These are phyloP conservation scores for Drosophila kohkoa DNA, from an alignment of 1,140 invertebrate species.

Conservation along the genomic window DNA sequence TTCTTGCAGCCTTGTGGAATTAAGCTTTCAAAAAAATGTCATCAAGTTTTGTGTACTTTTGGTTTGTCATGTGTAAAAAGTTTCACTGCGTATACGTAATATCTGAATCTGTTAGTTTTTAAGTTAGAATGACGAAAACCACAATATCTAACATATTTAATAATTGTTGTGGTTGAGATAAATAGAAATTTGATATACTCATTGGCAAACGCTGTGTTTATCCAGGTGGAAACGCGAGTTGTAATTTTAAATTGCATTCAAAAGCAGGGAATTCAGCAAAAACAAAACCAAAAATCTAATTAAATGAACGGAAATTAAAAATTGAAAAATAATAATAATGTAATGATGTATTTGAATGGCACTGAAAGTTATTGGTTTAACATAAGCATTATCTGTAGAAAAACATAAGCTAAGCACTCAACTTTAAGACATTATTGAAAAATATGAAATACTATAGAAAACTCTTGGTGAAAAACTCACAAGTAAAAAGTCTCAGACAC, in stretches of 20 bases:
- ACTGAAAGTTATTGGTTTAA: slow-evolving; percentile 19
- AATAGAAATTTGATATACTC: slow-evolving; percentile 55
- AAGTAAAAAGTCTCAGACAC: slow-evolving; percentile 36
- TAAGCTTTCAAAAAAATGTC: slow-evolving; percentile 75
- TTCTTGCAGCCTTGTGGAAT: slow-evolving; percentile 42
- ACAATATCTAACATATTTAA: slow-evolving; percentile 11
- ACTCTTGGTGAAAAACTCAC: slow-evolving; percentile 41
- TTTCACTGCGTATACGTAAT: slow-evolving; percentile 73
- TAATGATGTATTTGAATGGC: slow-evolving; percentile 20
- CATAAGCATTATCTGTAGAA: slow-evolving; percentile 11
- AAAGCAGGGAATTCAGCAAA: slow-evolving; percentile 20
- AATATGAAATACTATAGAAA: slow-evolving; percentile 7
- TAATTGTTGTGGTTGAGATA: slow-evolving; percentile 15
- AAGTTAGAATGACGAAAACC: not conserved
- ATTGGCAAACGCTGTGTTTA: slow-evolving; percentile 30
- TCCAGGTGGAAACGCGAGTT: slow-evolving; percentile 7
- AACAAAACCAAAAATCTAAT: slow-evolving; percentile 11
- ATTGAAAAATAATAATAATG: not conserved
- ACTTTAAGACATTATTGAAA: slow-evolving; percentile 1
- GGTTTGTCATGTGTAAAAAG: slow-evolving; percentile 63
- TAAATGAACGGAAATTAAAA: slow-evolving; percentile 19
- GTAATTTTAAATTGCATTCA: slow-evolving; percentile 40
- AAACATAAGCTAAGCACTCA: slow-evolving; percentile 23
- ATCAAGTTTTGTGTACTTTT: slow-evolving; percentile 67
- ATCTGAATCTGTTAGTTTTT: slow-evolving; percentile 33